Evolutionary conservation across 2,888 invertebrate genomes (phyloP), one percentile per base, ranked within the genome.

Genomic region (Pterostichus madidus): DNA sequence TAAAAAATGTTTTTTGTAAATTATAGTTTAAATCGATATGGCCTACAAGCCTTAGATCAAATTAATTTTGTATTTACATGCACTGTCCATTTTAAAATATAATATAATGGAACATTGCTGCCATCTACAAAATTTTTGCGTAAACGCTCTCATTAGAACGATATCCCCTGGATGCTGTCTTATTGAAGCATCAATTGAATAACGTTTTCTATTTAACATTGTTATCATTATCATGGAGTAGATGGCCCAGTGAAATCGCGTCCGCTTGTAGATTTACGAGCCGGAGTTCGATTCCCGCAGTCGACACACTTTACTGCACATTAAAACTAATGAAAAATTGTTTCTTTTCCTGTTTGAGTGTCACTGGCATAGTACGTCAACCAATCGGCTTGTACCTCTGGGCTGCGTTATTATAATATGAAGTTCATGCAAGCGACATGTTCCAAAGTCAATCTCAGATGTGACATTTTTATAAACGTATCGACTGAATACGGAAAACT

Each of bases 391-490:
- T 56, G 56, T 56, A 17, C 56, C 56, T 56, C 13, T 17, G 56
- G 56, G 39, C 17, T 84, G 84, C 75, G 84, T 85, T 86, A 86
- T 86, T 85, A 85, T 85, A 86, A 85, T 85, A 83, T 83, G 82
- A 82, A 15, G 82, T 84, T 85, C 84, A 84, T 85, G 85, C 84
- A 84, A 84, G 79, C 84, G 85, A 85, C 85, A 85, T 84, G 85
- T 83, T 84, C 85, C 85, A 84, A 84, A 85, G 85, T 86, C 85
- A 85, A 85, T 86, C 85, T 84, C 83, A 77, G 77, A 84, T 59
- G 84, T 84, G 85, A 86, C 84, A 85, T 85, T 85, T 86, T 85
- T 85, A 85, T 85, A 84, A 86, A 85, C 83, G 84, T 85, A 85
- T 85, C 84, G 86, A 86, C 85, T 86, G 64, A 79, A 61, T 8